These are phyloP conservation scores for Euplagia quadripunctaria DNA, from an alignment of 2,888 invertebrate genomes.

Conservation along the genomic window DNA sequence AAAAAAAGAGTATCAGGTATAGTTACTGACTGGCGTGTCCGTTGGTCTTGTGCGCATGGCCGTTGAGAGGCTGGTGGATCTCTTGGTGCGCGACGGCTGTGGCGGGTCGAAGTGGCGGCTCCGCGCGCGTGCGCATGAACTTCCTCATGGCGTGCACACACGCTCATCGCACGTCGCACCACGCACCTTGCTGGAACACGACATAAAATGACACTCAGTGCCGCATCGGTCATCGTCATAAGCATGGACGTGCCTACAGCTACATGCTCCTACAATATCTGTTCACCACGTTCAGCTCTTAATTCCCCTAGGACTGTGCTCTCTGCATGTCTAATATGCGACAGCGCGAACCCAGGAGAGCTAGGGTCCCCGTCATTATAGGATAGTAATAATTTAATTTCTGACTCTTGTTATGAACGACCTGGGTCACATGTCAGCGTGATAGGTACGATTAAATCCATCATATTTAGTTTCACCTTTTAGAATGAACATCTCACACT, in stretches of 20 bases:
- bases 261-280: not conserved
- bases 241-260: no score
- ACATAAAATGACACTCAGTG: not conserved
- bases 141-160: conserved; percentile 67
- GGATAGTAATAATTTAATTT: no score
- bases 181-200: conserved; percentile 5
- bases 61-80: conserved; percentile 27
- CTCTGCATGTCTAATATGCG: not conserved
- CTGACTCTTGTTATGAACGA: not conserved
- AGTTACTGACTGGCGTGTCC: conserved; percentile 61
- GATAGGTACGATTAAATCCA: no score
- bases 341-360: not conserved
- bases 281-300: not conserved
- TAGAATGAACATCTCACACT: no score
- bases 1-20: not conserved
- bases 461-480: no score
- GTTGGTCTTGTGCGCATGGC: conserved; percentile 48
- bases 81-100: conserved; percentile 32
- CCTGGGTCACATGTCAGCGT: no score
- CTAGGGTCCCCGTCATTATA: not conserved
- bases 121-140: conserved; percentile 72
- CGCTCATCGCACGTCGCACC: conserved; percentile 12
- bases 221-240: no score
- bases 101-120: conserved; percentile 33
- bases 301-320: not conserved